Evolutionary conservation across 37 sponge, comb jelly and placozoan species (phyloP), one percentile per base, ranked within the genome.

Genomic region (Bolinopsis microptera): DNA sequence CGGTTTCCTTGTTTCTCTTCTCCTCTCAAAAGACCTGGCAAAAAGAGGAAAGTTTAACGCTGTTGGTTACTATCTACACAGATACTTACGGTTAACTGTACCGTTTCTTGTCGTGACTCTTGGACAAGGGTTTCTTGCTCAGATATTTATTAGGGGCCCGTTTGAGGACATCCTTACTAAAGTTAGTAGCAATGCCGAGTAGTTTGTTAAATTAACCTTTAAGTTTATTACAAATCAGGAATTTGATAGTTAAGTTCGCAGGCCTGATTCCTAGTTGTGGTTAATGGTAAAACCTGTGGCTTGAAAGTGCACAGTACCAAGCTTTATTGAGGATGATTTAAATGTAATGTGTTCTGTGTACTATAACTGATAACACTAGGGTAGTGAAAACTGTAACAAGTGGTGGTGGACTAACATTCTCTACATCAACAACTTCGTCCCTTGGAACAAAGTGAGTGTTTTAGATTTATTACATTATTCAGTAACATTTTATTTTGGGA

Each of bases 391-490:
- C 41, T 86, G 90, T 27, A 22, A 40, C 28, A 41, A 18, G 0
- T 86, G 36, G 22, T 86, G 90, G 90, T 86, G 90, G 90, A 86
- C 90, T 2, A 86, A 86, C 90, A 22, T 86, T 9, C 48, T 86
- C 48, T 86, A 86, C 90, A 39, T 86, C 90, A 86, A 86, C 61
- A 86, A 86, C 35, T 34, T 86, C 0, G 61, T 86, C 0, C 90
- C 90, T 26, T 86, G 90, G 90, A 41, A 39, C 48, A 41, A 80
- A 37, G 74, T 70, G 3, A n/a, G 61, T 48, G n/a, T n/a, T n/a
- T n/a, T n/a, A n/a, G n/a, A n/a, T n/a, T n/a, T n/a, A n/a, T n/a
- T n/a, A n/a, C n/a, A n/a, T n/a, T n/a, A n/a, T n/a, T n/a, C n/a
- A n/a, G n/a, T n/a, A n/a, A n/a, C n/a, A n/a, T n/a, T n/a, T n/a